These are phyloP conservation scores for Gobius niger DNA, from an alignment of 2,113 vertebrate species.

Conservation along the genomic window DNA sequence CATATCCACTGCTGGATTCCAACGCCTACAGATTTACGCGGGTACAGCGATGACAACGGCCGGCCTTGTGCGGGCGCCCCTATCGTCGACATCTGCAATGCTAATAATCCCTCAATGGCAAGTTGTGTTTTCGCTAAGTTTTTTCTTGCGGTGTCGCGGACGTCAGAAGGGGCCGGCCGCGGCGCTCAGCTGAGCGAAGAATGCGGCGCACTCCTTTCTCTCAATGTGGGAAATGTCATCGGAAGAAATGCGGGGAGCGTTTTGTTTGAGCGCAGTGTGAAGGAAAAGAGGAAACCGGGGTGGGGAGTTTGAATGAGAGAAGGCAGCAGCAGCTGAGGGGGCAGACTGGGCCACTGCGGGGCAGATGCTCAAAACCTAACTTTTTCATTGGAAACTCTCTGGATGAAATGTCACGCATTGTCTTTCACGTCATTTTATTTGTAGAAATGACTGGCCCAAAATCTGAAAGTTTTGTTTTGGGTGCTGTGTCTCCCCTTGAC, in stretches of 20 bases:
- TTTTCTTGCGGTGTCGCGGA: constrained; percentile 17
- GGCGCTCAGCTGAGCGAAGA: constrained; percentile 59
- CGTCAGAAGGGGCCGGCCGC: constrained; percentile 49
- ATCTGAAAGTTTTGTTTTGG: too few species aligned
- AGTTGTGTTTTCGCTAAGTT: constrained; percentile 47
- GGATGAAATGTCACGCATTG: too few species aligned
- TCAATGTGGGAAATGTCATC: constrained; percentile 38
- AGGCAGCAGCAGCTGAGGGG: constrained; percentile 10
- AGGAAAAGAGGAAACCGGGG: neutral
- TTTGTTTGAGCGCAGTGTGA: constrained; percentile 12
- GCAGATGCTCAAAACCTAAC: neutral
- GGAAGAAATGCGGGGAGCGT: constrained; percentile 31
- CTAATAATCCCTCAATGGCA: constrained; percentile 69
- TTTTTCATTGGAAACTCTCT: too few species aligned
- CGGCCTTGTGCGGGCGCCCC: neutral
- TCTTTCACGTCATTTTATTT: too few species aligned
- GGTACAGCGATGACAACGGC: too few species aligned
- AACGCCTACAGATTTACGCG: constrained; percentile 54
- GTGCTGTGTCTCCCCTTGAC: too few species aligned
- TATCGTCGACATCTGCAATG: constrained; percentile 81
- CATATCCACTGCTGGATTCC: constrained; percentile 77
- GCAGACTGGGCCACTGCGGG: neutral
- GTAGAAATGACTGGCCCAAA: too few species aligned
- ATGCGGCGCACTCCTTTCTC: constrained; percentile 32
- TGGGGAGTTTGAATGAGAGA: constrained; percentile 4